phyloP scores from a whole-genome alignment of 2,113 vertebrate species.

The Rhizomys pruinosus region DNA sequence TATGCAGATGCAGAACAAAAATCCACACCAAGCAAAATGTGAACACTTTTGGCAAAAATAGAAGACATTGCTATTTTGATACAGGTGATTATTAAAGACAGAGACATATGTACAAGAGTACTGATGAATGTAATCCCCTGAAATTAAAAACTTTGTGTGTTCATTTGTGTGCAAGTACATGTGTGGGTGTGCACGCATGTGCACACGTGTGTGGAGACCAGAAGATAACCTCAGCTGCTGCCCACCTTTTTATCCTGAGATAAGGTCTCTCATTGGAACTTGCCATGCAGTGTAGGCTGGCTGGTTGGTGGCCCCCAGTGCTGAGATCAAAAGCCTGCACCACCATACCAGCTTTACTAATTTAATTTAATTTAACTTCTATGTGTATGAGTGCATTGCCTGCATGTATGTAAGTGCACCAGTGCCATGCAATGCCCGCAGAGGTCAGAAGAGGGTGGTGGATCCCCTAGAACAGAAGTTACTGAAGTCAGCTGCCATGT shows the following conservation, averaged over 20 bases:
- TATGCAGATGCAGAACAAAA: neutral
- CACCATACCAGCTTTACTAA: neutral
- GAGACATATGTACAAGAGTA: neutral
- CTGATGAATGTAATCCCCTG: neutral
- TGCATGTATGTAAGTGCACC: too few species aligned
- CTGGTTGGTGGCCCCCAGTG: neutral
- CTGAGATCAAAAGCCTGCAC: neutral
- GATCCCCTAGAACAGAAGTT: too few species aligned
- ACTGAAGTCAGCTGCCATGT: too few species aligned
- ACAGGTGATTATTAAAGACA: conserved; percentile 14
- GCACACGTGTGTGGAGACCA: too few species aligned
- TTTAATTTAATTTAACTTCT: neutral
- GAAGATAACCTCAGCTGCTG: neutral
- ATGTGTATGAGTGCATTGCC: too few species aligned
- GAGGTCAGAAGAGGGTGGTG: too few species aligned
- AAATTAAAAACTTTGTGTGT: neutral
- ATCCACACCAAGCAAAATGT: neutral
- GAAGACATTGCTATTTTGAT: neutral
- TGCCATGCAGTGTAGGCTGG: neutral
- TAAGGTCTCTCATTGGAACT: neutral
- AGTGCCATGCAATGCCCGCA: too few species aligned
- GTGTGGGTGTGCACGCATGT: too few species aligned
- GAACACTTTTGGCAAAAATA: neutral
- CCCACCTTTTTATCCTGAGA: neutral
- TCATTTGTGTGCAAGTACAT: too few species aligned